Conservation (phyloP, 2,888 invertebrate genomes). For the Halictus quadricinctus region DNA sequence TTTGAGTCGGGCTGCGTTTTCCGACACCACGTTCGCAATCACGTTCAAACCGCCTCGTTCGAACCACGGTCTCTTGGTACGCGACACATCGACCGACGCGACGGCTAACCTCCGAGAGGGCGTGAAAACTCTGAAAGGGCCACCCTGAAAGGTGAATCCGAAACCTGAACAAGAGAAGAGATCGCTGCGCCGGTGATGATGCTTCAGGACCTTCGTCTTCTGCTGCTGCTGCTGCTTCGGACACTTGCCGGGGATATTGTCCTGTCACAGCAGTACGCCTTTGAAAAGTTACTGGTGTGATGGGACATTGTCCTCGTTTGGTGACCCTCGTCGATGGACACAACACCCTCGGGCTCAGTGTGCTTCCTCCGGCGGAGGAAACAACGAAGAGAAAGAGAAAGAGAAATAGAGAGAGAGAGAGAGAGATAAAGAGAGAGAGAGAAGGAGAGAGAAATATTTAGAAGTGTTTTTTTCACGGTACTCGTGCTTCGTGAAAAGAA, state of each 20-base stretch:
- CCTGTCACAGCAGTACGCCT: conserved; percentile 98
- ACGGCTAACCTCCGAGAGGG: background rate
- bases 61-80: background rate
- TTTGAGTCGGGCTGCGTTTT: background rate
- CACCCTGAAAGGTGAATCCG: background rate
- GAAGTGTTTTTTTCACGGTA: conserved; percentile 37
- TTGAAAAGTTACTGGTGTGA: conserved; percentile 92
- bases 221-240: background rate
- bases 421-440: background rate
- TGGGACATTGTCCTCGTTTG: conserved; percentile 92
- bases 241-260: conserved; percentile 93
- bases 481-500: conserved; percentile 49
- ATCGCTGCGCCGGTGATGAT: background rate
- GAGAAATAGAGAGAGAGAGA: background rate
- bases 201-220: background rate
- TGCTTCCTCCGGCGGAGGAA: background rate
- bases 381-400: background rate
- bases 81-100: conserved; percentile 2
- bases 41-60: too few species aligned
- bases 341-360: background rate
- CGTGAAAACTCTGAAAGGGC: background rate
- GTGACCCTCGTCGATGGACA: conserved; percentile 45
- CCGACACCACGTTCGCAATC: too few species aligned
- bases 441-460: background rate
- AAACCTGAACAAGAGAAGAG: background rate